phyloP scores from a whole-genome alignment of 2,888 invertebrate species.

The Glaucopsyche alexis region DNA sequence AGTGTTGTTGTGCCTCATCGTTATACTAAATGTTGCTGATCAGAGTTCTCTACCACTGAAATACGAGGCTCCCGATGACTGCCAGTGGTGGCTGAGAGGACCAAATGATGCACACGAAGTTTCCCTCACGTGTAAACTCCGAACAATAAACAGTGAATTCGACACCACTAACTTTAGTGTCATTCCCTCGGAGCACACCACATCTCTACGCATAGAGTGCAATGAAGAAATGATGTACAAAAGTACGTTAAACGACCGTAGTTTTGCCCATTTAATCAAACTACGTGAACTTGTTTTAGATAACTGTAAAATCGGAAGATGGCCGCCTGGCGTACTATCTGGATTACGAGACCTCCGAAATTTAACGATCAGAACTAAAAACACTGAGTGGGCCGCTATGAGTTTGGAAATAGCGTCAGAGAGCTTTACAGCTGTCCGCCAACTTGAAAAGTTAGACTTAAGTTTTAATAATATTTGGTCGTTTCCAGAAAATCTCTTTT shows the following conservation, averaged over 20 bases:
- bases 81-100: slow-evolving; percentile 87
- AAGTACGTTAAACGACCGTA: slow-evolving; percentile 87
- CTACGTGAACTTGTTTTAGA: slow-evolving; percentile 89
- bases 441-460: slow-evolving; percentile 90
- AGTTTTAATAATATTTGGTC: slow-evolving; percentile 95
- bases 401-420: slow-evolving; percentile 90
- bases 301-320: slow-evolving; percentile 91
- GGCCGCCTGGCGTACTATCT: slow-evolving; percentile 88
- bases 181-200: slow-evolving; percentile 90
- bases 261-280: slow-evolving; percentile 89
- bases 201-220: slow-evolving; percentile 88
- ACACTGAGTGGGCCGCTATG: slow-evolving; percentile 91
- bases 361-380: slow-evolving; percentile 91
- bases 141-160: slow-evolving; percentile 92
- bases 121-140: slow-evolving; percentile 87
- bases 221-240: slow-evolving; percentile 89
- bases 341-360: slow-evolving; percentile 90
- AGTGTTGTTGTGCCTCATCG: slow-evolving; percentile 67
- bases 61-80: slow-evolving; percentile 93
- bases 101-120: slow-evolving; percentile 84
- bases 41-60: slow-evolving; percentile 73
- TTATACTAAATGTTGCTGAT: slow-evolving; percentile 70
- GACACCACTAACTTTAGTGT: slow-evolving; percentile 94
- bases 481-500: slow-evolving; percentile 91
- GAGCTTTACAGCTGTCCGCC: slow-evolving; percentile 87